Percentiles rank a stretch among this genome's conserved stretches.
Conservation (phyloP, 2,113 vertebrate genomes). For the Circaetus cinerascens region DNA sequence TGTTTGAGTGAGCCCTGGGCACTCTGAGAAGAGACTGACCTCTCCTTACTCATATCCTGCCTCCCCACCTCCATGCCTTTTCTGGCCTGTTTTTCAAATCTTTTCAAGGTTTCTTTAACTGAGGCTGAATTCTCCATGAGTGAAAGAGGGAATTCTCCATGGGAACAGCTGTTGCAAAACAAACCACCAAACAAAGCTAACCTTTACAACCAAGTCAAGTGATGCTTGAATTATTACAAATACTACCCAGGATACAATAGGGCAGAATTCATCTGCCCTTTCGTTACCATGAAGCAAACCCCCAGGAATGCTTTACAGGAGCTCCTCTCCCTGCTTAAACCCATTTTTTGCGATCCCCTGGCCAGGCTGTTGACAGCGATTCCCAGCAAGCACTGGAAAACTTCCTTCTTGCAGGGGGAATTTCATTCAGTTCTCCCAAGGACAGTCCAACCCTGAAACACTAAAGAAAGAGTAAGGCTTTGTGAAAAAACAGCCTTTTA, state of each 20-base stretch:
- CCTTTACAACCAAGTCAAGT: constrained; percentile 62
- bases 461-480: not conserved
- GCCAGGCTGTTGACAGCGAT: not conserved
- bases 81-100: constrained; percentile 14
- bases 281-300: not conserved
- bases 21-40: constrained; percentile 24
- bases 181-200: constrained; percentile 60
- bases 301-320: not conserved
- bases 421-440: not conserved
- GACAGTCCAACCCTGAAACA: not conserved
- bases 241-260: constrained; percentile 33
- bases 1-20: not conserved
- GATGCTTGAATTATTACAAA: constrained; percentile 60
- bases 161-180: constrained; percentile 68
- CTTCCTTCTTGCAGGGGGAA: not conserved
- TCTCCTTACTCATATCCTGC: not conserved
- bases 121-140: constrained; percentile 40
- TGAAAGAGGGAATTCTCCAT: constrained; percentile 66
- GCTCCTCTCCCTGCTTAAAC: not conserved
- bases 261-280: constrained; percentile 30
- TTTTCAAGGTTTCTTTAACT: not conserved
- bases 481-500: not conserved
- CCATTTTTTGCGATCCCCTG: not conserved
- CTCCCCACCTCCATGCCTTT: not conserved
- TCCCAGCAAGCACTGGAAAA: not conserved